Conservation (phyloP, 2,888 invertebrate species). For the Nemoura dubitans region DNA sequence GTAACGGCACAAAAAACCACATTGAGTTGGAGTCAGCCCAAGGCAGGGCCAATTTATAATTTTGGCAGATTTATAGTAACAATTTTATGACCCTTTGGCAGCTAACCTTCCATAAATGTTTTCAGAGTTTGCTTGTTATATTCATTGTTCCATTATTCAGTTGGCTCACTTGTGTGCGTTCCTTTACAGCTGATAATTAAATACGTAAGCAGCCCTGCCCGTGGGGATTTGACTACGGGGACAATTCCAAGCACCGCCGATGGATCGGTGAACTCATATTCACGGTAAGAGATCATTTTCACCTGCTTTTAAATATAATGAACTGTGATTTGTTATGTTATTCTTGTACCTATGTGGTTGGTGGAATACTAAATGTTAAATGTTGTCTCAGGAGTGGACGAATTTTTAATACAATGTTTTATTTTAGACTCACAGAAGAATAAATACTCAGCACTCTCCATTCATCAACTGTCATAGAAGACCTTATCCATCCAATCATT, state of each 20-base stretch:
- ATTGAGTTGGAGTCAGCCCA: no score
- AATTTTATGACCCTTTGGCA: no score
- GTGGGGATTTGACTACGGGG: conserved; percentile 46
- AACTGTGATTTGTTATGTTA: background rate
- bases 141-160: no score
- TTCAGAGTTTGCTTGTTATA: no score
- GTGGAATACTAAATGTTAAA: background rate
- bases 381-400: no score
- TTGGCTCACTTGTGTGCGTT: no score
- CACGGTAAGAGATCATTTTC: conserved; percentile 39
- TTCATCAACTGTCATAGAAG: background rate
- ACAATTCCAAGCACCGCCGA: background rate
- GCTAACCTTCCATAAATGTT: no score
- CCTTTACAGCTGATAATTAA: conserved; percentile 50
- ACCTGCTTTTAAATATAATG: background rate
- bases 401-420: conserved; percentile 20
- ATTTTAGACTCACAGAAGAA: conserved; percentile 32
- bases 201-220: conserved; percentile 49
- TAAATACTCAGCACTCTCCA: background rate
- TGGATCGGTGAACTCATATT: conserved; percentile 21
- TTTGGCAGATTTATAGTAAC: no score
- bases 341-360: background rate
- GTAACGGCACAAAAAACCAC: background rate
- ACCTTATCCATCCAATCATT: background rate
- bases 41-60: no score